These are phyloP conservation scores for Phrynosoma platyrhinos DNA, from an alignment of 2,113 vertebrate species.

Conservation along the genomic window DNA sequence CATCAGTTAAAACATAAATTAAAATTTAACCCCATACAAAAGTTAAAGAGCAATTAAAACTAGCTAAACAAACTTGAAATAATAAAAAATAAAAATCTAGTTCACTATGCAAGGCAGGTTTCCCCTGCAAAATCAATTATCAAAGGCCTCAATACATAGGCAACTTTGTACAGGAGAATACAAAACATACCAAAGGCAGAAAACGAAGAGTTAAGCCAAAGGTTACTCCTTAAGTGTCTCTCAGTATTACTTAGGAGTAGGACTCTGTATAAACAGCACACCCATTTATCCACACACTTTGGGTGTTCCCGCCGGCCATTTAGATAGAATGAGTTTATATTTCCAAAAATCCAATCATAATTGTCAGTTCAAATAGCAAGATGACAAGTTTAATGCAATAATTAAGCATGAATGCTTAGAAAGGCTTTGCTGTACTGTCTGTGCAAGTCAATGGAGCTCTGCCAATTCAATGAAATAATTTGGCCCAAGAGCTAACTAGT, in stretches of 20 bases:
- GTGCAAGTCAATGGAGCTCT: slow-evolving; percentile 48
- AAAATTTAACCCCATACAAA: no score
- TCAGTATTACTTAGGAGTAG: background rate
- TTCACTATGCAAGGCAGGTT: no score
- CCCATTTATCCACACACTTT: background rate
- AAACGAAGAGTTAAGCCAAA: background rate
- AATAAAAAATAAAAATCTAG: no score
- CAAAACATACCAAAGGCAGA: background rate
- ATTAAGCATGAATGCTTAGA: slow-evolving; percentile 41
- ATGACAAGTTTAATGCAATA: slow-evolving; percentile 50
- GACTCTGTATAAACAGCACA: slow-evolving; percentile 18
- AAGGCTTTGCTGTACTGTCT: slow-evolving; percentile 25
- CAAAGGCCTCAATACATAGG: no score
- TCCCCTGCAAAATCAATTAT: no score
- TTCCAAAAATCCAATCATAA: slow-evolving; percentile 41
- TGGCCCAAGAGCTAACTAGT: slow-evolving; percentile 29
- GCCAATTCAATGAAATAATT: slow-evolving; percentile 42
- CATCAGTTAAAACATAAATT: no score
- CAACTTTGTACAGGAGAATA: no score
- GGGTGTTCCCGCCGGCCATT: slow-evolving; percentile 33
- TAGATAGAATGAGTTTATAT: slow-evolving; percentile 26
- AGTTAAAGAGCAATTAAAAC: no score
- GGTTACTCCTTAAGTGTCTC: background rate
- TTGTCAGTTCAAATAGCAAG: slow-evolving; percentile 45
- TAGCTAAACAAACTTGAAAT: no score